Evolutionary conservation across 2,797 vertebrate species (phyloP), one percentile per base, ranked within the genome.

Genomic region (Onychomys torridus): DNA sequence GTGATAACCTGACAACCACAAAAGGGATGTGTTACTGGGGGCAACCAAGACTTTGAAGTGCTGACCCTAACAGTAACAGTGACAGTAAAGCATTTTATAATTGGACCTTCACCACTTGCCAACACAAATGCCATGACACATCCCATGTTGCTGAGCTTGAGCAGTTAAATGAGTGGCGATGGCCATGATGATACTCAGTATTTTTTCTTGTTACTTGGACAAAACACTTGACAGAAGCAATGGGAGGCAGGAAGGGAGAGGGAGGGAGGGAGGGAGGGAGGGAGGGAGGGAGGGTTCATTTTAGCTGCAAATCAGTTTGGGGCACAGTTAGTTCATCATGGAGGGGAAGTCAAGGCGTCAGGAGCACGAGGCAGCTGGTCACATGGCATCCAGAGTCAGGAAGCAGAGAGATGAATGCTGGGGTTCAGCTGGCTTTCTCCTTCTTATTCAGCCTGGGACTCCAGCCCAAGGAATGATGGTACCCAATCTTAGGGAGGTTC

Each of bases 1-100:
- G 98, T 98, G 96, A 99, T 99, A 52, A 99, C 99, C 99, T 99
- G 94, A 29, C 40, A 85, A 92, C 61, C 96, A 85, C 43, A 97
- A 21, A 87, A 77, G 4, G 43, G 19, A 8, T 8, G n/a, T 6
- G 23, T 94, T 32, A 96, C 5, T 5, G 32, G 4, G 32, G 43
- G 29, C 40, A 40, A 10, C 7, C 78, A n/a, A 11, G 27, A 49
- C 21, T 43, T 10, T 25, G 3, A 34, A n/a, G 86, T 6, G 57
- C 43, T 8, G 2, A 14, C 19, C 13, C 0, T 14, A n/a, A 2
- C 14, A 0, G 21, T 5, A 19, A 19, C 34, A n/a, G n/a, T n/a
- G 27, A 17, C 12, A 0, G 32, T 12, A 55, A 6, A 29, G 81
- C 34, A 5, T 1, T 25, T 71, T 12, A 17, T 57, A 55, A 2